Percentiles rank a stretch among this genome's conserved stretches.
phyloP scores from a whole-genome alignment of 2,113 vertebrate genomes.

The Bubalus kerabau region DNA sequence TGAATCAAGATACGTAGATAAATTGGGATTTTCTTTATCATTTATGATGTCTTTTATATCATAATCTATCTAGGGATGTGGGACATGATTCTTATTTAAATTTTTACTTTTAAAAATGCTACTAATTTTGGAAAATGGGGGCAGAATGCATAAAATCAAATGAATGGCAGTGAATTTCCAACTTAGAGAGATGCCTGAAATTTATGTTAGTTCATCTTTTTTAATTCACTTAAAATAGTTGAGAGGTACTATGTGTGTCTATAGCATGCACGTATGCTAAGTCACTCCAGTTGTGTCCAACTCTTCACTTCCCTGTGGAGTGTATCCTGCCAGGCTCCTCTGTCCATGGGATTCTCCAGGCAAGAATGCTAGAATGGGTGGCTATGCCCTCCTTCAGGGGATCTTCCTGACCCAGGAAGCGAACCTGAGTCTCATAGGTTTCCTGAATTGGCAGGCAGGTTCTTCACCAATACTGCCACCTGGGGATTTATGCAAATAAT shows the following conservation, averaged over 20 bases:
- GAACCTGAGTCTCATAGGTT: background rate
- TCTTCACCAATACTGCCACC: background rate
- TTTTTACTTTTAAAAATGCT: background rate
- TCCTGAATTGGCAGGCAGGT: background rate
- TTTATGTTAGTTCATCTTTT: background rate
- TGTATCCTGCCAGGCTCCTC: background rate
- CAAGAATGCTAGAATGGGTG: background rate
- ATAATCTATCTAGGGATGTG: background rate
- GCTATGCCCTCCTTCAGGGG: background rate
- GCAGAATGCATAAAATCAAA: background rate
- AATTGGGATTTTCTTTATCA: background rate
- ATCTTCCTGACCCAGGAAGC: background rate
- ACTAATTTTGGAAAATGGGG: background rate
- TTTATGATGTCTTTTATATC: background rate
- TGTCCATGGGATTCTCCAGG: background rate
- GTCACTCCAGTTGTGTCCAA: background rate
- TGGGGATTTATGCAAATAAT: background rate
- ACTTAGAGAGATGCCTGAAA: background rate
- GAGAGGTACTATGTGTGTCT: background rate
- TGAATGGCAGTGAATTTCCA: background rate
- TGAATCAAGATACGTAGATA: background rate
- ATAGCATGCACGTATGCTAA: background rate
- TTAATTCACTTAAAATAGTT: background rate
- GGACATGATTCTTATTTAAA: background rate
- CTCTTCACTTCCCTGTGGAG: background rate